Evolutionary conservation across 2,888 invertebrate genomes (phyloP).

Genomic region (Ophion obscuratus): DNA sequence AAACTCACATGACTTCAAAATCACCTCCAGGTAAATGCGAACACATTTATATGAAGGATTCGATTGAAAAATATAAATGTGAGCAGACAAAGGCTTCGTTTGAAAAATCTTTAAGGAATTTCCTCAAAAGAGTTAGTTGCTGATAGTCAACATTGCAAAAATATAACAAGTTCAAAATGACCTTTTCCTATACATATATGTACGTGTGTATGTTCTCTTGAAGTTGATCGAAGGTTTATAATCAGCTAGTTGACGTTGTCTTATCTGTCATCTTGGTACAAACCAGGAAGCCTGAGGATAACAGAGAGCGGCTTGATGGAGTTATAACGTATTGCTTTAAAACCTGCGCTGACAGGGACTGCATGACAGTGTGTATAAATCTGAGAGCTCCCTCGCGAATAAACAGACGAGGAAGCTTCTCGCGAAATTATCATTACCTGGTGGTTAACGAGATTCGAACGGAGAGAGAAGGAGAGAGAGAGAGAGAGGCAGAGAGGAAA

Average conservation of each 20-base stretch:
- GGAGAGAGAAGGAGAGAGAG: neutral
- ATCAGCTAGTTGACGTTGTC: conserved; percentile 37
- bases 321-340: conserved; percentile 16
- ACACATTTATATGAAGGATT: no score
- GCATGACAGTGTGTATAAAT: conserved; percentile 6
- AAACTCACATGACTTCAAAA: no score
- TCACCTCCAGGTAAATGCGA: no score
- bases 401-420: conserved; percentile 49
- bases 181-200: neutral
- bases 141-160: neutral
- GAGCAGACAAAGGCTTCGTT: no score
- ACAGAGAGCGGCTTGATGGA: conserved; percentile 22
- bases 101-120: no score
- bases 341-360: conserved; percentile 9
- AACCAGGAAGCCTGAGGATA: conserved; percentile 47
- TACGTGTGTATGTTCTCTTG: neutral
- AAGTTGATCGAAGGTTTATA: conserved; percentile 19
- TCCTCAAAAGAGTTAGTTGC: neutral
- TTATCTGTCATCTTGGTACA: conserved; percentile 45
- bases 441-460: conserved; percentile 46
- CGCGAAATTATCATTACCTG: conserved; percentile 40
- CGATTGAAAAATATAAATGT: no score
- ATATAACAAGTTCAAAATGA: neutral
- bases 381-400: conserved; percentile 13
- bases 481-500: neutral